Percentiles rank a stretch among this genome's conserved stretches.
Evolutionary conservation across 2,888 invertebrate genomes (phyloP).

Genomic region (Elmis aenea): DNA sequence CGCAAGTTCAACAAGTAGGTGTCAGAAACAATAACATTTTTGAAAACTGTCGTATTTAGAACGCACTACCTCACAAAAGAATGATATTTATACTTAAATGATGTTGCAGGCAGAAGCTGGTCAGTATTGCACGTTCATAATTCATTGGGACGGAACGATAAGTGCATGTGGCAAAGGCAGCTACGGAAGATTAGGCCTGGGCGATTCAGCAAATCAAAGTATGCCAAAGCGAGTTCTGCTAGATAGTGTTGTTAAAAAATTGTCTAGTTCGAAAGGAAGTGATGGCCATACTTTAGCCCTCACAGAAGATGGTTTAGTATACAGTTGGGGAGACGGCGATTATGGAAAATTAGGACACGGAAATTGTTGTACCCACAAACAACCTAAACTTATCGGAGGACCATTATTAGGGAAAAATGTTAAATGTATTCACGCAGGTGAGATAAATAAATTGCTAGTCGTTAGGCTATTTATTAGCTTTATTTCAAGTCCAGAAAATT

Average conservation of each 20-base stretch:
- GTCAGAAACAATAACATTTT: no score
- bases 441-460: no score
- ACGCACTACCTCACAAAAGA: no score
- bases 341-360: conserved; percentile 56
- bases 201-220: conserved; percentile 57
- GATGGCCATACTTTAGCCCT: conserved; percentile 55
- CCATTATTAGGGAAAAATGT: conserved; percentile 48
- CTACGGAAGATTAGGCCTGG: conserved; percentile 59
- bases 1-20: conserved; percentile 54
- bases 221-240: conserved; percentile 53
- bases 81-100: conserved; percentile 2
- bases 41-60: no score
- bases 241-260: conserved; percentile 48
- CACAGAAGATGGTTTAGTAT: conserved; percentile 51
- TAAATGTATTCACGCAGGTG: conserved; percentile 51
- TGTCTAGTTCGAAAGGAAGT: conserved; percentile 55
- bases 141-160: conserved; percentile 54
- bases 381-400: conserved; percentile 51
- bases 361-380: conserved; percentile 50
- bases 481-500: no score
- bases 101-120: conserved; percentile 55
- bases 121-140: conserved; percentile 59
- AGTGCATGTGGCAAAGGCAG: conserved; percentile 61
- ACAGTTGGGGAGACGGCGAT: conserved; percentile 58
- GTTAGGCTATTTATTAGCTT: background rate